Conservation (phyloP, 2,113 vertebrate species). For the Melanerpes aurifrons region DNA sequence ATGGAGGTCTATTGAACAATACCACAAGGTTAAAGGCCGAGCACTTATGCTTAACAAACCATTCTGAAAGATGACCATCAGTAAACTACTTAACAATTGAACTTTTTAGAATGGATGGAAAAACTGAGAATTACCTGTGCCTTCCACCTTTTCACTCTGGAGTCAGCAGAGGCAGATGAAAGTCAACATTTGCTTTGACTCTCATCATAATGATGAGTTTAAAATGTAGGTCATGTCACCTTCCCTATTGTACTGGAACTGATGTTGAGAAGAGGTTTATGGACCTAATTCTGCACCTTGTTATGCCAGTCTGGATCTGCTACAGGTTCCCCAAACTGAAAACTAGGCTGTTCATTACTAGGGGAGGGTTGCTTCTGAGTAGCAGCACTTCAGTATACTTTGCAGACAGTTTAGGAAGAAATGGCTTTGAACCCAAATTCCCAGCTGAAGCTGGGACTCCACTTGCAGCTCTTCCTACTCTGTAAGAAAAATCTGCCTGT, state of each 20-base stretch:
- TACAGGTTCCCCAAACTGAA: not conserved
- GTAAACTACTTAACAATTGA: conserved; percentile 28
- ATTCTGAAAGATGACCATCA: not conserved
- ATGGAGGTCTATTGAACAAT: not conserved
- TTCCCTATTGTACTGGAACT: conserved; percentile 18
- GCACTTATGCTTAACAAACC: not conserved
- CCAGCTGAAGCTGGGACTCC: not conserved
- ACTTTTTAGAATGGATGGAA: conserved; percentile 13
- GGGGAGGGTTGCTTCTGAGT: not conserved
- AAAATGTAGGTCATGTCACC: conserved; percentile 25
- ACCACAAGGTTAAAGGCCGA: not conserved
- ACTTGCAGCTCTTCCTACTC: not conserved
- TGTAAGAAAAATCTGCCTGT: not conserved
- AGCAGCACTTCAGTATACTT: not conserved
- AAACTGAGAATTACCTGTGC: not conserved
- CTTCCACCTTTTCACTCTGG: conserved; percentile 1
- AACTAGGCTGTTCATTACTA: not conserved
- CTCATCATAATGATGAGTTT: not conserved
- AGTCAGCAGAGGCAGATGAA: conserved; percentile 24
- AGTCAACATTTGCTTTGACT: not conserved
- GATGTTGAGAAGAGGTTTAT: not conserved
- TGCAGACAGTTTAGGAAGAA: not conserved
- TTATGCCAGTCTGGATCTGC: not conserved
- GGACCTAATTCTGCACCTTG: not conserved
- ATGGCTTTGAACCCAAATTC: not conserved